Conservation (phyloP, 2,888 invertebrate genomes). For the Carabus problematicus region DNA sequence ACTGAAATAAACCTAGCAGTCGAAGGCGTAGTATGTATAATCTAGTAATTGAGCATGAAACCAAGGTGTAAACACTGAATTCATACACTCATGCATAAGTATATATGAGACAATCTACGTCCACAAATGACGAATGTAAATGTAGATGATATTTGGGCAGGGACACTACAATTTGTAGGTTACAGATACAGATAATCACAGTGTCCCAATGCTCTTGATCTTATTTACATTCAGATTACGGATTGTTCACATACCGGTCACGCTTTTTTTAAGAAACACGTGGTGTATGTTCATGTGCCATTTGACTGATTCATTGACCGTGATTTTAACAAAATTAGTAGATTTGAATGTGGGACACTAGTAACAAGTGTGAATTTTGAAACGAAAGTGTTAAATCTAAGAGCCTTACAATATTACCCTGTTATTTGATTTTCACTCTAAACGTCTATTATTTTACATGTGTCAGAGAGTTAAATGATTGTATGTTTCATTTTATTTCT, state of each 20-base stretch:
- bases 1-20: background rate
- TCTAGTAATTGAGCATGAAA: background rate
- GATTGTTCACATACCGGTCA: too few relatives aligned
- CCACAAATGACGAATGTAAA: too few relatives aligned
- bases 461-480: conserved; percentile 39
- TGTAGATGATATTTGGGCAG: too few relatives aligned
- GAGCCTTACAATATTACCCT: conserved; percentile 42
- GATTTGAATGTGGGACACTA: conserved; percentile 4
- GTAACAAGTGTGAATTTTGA: conserved; percentile 27
- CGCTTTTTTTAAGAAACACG: too few relatives aligned
- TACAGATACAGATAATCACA: too few relatives aligned
- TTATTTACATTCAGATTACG: too few relatives aligned
- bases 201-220: too few relatives aligned
- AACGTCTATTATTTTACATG: conserved; percentile 30
- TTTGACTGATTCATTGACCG: background rate
- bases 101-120: too few relatives aligned
- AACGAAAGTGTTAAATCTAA: conserved; percentile 32
- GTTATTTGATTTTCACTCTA: conserved; percentile 38
- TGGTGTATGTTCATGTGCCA: too few relatives aligned
- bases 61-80: too few relatives aligned
- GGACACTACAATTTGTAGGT: too few relatives aligned
- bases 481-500: conserved; percentile 42
- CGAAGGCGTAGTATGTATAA: background rate
- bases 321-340: background rate
- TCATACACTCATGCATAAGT: too few relatives aligned